Conservation (phyloP, 2,113 vertebrate genomes). For the Probosciger aterrimus region DNA sequence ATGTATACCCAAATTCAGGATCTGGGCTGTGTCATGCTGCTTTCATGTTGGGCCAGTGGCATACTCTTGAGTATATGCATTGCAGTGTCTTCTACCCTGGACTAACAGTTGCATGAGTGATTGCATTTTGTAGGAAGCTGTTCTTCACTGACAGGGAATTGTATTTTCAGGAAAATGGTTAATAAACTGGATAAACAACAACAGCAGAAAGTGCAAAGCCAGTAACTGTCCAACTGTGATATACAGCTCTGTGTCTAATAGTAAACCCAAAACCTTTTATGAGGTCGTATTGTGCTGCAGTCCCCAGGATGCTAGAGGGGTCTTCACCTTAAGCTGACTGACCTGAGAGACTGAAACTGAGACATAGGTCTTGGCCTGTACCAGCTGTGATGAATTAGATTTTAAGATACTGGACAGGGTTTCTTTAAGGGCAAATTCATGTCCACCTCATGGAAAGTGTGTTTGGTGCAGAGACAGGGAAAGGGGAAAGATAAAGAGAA, state of each 20-base stretch:
- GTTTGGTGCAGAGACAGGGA: background rate
- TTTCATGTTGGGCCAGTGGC: background rate
- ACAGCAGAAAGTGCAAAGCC: constrained; percentile 42
- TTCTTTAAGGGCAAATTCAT: background rate
- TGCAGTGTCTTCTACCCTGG: background rate
- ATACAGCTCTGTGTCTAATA: constrained; percentile 43
- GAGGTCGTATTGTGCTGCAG: constrained; percentile 21
- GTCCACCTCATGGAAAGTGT: background rate
- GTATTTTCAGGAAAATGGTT: constrained; percentile 36
- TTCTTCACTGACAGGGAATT: background rate
- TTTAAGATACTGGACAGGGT: rapidly evolving
- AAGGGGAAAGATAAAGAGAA: background rate
- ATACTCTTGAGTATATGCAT: background rate
- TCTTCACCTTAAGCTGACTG: background rate
- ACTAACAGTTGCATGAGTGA: background rate
- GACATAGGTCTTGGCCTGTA: background rate
- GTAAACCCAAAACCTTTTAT: constrained; percentile 42
- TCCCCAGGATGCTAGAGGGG: background rate
- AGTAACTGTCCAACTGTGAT: constrained; percentile 54
- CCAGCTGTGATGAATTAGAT: background rate
- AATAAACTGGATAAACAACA: constrained; percentile 65
- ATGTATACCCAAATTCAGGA: background rate
- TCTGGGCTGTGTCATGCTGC: background rate
- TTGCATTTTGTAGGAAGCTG: background rate
- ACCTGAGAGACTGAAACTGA: background rate